Evolutionary conservation across 1,140 invertebrate species (phyloP), one percentile per base, ranked within the genome.

Genomic region (Drosophila subpulchrella): DNA sequence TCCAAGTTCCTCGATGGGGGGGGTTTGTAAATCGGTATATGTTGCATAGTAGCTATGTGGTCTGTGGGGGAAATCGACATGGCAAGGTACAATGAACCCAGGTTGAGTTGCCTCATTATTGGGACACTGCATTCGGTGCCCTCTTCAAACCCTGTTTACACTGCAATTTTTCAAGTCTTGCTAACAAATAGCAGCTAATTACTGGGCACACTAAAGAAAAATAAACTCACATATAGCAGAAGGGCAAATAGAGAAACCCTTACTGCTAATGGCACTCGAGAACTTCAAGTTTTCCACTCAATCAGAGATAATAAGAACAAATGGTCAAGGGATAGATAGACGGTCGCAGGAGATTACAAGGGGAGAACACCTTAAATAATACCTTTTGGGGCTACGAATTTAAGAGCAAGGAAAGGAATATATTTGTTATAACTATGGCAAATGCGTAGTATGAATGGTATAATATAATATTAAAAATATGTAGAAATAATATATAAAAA

Each of bases 181-280:
- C 66, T 73, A 51, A 86, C 83, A 88, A 88, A 86, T 86, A 83
- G 84, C 75, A 83, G 50, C 83, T 88, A 86, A 86, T 86, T 86
- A 88, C 51, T 47, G 63, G 50, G 39, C 20, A 20, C 53, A 65
- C 51, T 50, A 44, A 53, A 63, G 20, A 44, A 20, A 78, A 55
- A 48, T 41, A 38, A 54, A 36, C 47, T 10, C 13, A 20, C 6
- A 17, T 11, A 24, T 6, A 13, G 5, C 39, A 30, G 17, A 10
- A 15, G 50, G 11, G 10, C 15, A n/a, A n/a, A 8, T 3, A 6
- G 6, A 3, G 53, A 30, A n/a, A 24, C 32, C 27, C 55, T 36
- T 11, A 27, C 17, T 5, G 15, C 24, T 39, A 15, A 62, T 27
- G 32, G 17, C 46, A 55, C 38, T 55, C 48, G 55, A 39, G 6